Evolutionary conservation across 2,888 invertebrate genomes (phyloP), one percentile per base, ranked within the genome.

Genomic region (Ptychoptera contaminata): DNA sequence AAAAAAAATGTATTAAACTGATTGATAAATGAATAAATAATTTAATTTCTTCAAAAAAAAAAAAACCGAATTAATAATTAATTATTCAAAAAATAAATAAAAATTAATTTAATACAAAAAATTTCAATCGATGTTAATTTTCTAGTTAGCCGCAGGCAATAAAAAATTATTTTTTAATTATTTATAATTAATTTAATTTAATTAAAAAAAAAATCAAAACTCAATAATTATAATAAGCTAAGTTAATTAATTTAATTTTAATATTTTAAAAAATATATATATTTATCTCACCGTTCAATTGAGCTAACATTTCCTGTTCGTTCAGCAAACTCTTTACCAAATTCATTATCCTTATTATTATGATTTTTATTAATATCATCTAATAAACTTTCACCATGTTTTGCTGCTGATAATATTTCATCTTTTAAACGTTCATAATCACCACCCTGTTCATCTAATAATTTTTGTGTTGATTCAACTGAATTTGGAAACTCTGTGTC

Each of bases 401-500:
- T 77, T 11, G 87, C 85, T 37, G 92, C 88, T 51, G 81, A 78
- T 53, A 83, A 68, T 53, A 96, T 79, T 66, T 93, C 91, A 56
- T 82, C 82, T 58, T 64, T 63, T 6, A 65, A 53, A 48, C 66
- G 67, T 43, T 65, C 69, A 58, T 73, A 81, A 64, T 81, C 78
- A 53, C 69, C 62, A 61, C 81, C 82, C 68, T 92, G 93, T 58
- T 80, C 79, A 62, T 82, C 79, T 55, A 96, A 73, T 55, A 94
- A 70, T 57, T 83, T 78, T 66, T 87, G 82, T 50, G 93, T 94
- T 54, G 88, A 83, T 58, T 82, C 77, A 30, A 90, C 91, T 60
- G 92, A 91, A 65, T 93, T 93, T 12, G 94, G 94, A 69, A 94
- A 82, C 67, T 92, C 92, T 54, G 80, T 83, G 68, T 92, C 92